Evolutionary conservation across 2,888 invertebrate genomes (phyloP), one percentile per base, ranked within the genome.

Genomic region (Parnassius apollo): DNA sequence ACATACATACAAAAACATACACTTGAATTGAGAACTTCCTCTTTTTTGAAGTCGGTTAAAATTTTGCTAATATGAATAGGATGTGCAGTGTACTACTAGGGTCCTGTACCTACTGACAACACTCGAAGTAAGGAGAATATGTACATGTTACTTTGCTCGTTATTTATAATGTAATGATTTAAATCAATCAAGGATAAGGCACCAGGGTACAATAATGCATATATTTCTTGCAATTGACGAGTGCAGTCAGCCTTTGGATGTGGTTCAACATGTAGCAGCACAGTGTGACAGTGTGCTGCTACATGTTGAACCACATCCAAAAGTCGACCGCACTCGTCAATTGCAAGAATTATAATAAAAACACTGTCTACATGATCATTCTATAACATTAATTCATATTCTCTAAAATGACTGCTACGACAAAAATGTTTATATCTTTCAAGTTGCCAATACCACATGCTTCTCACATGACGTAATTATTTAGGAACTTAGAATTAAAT

Each of bases 141-240:
- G 3, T 2, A 9, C 7, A 35, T 4, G 35, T 35, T 35, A 35
- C 4, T 35, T 35, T 35, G 35, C 35, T 35, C 35, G 4, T 35
- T 35, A 11, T 11, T 42, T 42, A 42, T 10, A 11, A 9, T 11
- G 44, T 44, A 44, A 44, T 44, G 44, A 44, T 44, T 10, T 45
- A 48, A 46, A 75, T 57, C 70, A 76, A 75, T 80, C 81, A 77
- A 83, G 81, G 72, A 66, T 85, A 86, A 86, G 85, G 85, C 85
- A 86, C 85, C 80, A 75, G 80, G 78, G 69, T 79, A 66, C 68
- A n/a, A 12, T 4, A 52, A 0, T n/a, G 1, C 18, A 1, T 18
- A 18, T 18, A 18, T 1, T 18, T 18, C 18, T 18, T 18, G 18
- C 18, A 18, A 18, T 18, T 18, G 18, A 18, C 18, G 18, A 18